These are phyloP conservation scores for Leptoteleia sp. DNA, from an alignment of 1,140 invertebrate species.

Conservation along the genomic window DNA sequence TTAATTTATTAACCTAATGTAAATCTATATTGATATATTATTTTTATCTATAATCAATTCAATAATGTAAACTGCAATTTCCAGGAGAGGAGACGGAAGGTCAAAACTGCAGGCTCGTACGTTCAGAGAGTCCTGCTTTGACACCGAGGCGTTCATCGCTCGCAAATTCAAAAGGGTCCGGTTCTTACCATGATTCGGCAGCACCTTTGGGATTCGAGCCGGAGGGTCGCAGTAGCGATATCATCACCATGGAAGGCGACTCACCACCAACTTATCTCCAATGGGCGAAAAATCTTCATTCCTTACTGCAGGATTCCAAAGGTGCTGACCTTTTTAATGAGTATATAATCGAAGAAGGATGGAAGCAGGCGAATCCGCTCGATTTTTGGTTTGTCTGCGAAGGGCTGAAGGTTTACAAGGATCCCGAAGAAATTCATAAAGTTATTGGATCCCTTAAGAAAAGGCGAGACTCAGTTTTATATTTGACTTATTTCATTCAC, in stretches of 20 bases:
- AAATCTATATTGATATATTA: too few relatives aligned
- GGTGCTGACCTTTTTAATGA: slow-evolving; percentile 92
- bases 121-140: slow-evolving; percentile 78
- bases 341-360: slow-evolving; percentile 91
- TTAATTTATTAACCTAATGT: too few relatives aligned
- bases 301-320: slow-evolving; percentile 91
- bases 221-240: slow-evolving; percentile 79
- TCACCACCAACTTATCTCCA: slow-evolving; percentile 90
- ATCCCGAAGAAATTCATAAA: slow-evolving; percentile 87
- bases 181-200: slow-evolving; percentile 77
- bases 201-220: slow-evolving; percentile 82
- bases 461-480: slow-evolving; percentile 56
- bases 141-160: slow-evolving; percentile 79
- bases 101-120: slow-evolving; percentile 75
- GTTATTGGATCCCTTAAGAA: slow-evolving; percentile 91
- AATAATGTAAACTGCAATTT: too few relatives aligned
- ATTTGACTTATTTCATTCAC: too few relatives aligned
- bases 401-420: slow-evolving; percentile 90
- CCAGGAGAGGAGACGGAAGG: slow-evolving; percentile 80
- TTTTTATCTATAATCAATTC: too few relatives aligned
- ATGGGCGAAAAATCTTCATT: slow-evolving; percentile 92
- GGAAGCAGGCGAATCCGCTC: slow-evolving; percentile 88
- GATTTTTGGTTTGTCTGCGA: slow-evolving; percentile 96
- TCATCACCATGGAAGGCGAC: slow-evolving; percentile 80
- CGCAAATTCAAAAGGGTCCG: slow-evolving; percentile 68